Percentiles rank a stretch among this genome's conserved stretches.
Conservation (phyloP, 1,140 invertebrate species). For the Pogonomyrmex californicus region DNA sequence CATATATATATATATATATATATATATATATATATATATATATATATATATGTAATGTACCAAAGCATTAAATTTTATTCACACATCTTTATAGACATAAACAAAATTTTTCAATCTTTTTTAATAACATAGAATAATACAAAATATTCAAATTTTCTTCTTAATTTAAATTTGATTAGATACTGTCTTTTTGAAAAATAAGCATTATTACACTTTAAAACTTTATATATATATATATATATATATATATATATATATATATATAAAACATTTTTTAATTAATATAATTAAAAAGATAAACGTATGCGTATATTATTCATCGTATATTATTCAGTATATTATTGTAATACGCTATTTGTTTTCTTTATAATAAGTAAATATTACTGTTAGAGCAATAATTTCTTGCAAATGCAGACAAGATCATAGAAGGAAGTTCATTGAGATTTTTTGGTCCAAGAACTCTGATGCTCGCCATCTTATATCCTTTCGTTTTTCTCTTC, state of each 20-base stretch:
- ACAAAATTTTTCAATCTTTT: too few species aligned
- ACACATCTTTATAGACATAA: too few species aligned
- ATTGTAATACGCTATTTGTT: background rate
- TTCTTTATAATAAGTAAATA: slow-evolving; percentile 3
- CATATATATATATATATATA: background rate
- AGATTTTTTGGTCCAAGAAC: slow-evolving; percentile 46
- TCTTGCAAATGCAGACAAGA: slow-evolving; percentile 39
- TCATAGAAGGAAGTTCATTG: slow-evolving; percentile 30
- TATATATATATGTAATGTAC: too few species aligned
- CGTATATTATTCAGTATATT: too few species aligned
- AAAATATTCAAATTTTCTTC: too few species aligned
- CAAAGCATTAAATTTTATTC: background rate
- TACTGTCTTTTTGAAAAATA: too few species aligned
- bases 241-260: background rate
- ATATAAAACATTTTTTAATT: background rate
- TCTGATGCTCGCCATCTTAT: slow-evolving; percentile 22
- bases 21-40: background rate
- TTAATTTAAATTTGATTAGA: too few species aligned
- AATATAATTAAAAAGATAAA: background rate
- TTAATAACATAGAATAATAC: too few species aligned
- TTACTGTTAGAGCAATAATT: slow-evolving; percentile 43
- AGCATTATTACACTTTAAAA: background rate
- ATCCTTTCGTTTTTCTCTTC: background rate
- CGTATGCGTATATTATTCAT: background rate
- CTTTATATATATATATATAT: background rate